phyloP scores from a whole-genome alignment of 2,797 vertebrate genomes.

The Takifugu ocellatus region DNA sequence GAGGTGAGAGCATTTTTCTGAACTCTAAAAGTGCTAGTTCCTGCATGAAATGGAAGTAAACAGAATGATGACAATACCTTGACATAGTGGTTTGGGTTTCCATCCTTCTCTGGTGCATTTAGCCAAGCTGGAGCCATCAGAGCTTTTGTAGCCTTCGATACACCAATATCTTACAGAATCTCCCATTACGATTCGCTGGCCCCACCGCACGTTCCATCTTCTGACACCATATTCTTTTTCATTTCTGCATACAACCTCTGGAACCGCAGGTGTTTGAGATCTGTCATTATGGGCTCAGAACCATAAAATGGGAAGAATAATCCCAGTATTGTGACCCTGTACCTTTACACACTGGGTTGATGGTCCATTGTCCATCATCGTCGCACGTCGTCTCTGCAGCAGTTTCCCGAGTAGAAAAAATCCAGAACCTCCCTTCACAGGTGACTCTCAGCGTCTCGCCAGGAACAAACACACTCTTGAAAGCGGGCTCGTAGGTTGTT shows the following conservation, averaged over 20 bases:
- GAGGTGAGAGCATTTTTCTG: no score
- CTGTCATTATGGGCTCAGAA: background rate
- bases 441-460: slow-evolving; percentile 8
- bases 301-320: background rate
- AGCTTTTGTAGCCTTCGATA: accelerated
- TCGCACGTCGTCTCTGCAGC: slow-evolving; percentile 4
- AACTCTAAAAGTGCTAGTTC: no score
- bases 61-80: slow-evolving; percentile 26
- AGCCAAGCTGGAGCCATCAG: accelerated
- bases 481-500: background rate
- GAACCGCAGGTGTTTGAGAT: slow-evolving; percentile 13
- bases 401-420: accelerated
- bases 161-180: accelerated
- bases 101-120: slow-evolving; percentile 59
- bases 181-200: accelerated
- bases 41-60: background rate
- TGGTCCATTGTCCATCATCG: slow-evolving; percentile 20
- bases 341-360: slow-evolving; percentile 39
- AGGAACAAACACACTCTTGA: slow-evolving; percentile 28
- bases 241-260: slow-evolving; percentile 47
- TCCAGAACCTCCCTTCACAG: slow-evolving; percentile 2
- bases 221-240: accelerated
- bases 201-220: accelerated
- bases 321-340: slow-evolving; percentile 1
- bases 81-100: slow-evolving; percentile 46